Evolutionary conservation across 2,113 vertebrate genomes (phyloP).

Genomic region (Pteruthius melanotis): DNA sequence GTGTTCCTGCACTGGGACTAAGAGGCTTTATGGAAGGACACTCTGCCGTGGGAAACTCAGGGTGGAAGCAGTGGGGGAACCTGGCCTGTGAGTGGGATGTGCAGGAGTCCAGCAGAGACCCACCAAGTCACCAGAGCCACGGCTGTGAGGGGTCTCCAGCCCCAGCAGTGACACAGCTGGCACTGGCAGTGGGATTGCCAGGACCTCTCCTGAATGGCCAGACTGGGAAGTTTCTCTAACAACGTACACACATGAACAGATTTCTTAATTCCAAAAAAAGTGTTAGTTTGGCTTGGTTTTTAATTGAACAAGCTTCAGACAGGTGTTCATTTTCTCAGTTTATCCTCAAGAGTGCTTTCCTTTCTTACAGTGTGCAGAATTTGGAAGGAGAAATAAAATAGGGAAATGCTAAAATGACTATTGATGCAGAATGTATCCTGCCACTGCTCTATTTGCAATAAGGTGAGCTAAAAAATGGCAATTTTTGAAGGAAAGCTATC

Average conservation of each 20-base stretch:
- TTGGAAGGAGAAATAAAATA: neutral
- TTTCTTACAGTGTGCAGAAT: neutral
- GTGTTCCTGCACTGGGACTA: neutral
- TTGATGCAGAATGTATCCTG: neutral
- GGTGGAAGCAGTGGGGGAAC: neutral
- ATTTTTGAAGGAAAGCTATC: neutral
- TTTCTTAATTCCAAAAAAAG: neutral
- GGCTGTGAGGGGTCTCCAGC: neutral
- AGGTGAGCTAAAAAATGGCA: neutral
- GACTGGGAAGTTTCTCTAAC: neutral
- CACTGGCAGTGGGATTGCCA: neutral
- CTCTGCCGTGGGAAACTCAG: neutral
- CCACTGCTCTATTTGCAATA: neutral
- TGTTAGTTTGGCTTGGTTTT: neutral
- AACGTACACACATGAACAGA: neutral
- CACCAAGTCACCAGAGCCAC: neutral
- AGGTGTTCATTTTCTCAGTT: neutral
- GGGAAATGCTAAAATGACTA: neutral
- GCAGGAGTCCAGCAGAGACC: neutral
- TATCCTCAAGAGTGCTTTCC: neutral
- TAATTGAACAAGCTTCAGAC: neutral
- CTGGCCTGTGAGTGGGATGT: neutral
- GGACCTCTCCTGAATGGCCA: neutral
- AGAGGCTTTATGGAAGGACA: neutral
- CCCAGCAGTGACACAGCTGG: neutral